Percentiles rank a stretch among this genome's conserved stretches.
Conservation (phyloP, 2,797 vertebrate species). For the Malurus leucopterus region DNA sequence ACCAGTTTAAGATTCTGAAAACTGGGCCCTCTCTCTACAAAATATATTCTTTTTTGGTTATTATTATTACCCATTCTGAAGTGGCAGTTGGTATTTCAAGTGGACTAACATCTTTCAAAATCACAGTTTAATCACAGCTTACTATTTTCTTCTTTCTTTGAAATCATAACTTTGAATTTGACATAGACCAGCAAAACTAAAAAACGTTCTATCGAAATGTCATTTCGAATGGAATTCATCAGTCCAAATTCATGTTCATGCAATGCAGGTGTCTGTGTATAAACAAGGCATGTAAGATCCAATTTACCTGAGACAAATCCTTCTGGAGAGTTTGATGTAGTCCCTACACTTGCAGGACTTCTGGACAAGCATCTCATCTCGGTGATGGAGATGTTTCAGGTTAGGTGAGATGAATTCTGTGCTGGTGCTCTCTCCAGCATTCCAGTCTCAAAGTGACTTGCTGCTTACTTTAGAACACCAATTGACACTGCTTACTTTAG, state of each 20-base stretch:
- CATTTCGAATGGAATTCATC: not conserved
- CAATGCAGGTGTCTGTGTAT: not conserved
- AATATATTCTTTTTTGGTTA: not conserved
- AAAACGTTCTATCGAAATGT: not conserved
- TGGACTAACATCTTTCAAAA: slow-evolving; percentile 7
- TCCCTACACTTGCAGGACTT: not conserved
- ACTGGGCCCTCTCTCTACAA: not conserved
- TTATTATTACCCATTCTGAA: not conserved
- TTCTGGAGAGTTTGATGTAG: not conserved
- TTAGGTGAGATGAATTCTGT: not conserved
- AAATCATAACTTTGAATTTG: slow-evolving; percentile 10
- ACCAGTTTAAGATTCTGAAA: slow-evolving; percentile 14
- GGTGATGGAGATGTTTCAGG: not conserved
- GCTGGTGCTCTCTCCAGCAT: not conserved
- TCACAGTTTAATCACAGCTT: not conserved
- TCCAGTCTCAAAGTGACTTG: not conserved
- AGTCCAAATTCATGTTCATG: not conserved
- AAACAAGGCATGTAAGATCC: not conserved
- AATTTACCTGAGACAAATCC: not conserved
- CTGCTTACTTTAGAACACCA: not conserved
- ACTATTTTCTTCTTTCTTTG: not conserved
- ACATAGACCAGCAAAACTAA: not conserved
- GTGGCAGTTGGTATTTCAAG: not conserved
- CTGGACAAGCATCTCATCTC: not conserved
- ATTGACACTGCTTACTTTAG: not conserved